Evolutionary conservation across 2,888 invertebrate species (phyloP).

Genomic region (Digitonthophagus gazella): DNA sequence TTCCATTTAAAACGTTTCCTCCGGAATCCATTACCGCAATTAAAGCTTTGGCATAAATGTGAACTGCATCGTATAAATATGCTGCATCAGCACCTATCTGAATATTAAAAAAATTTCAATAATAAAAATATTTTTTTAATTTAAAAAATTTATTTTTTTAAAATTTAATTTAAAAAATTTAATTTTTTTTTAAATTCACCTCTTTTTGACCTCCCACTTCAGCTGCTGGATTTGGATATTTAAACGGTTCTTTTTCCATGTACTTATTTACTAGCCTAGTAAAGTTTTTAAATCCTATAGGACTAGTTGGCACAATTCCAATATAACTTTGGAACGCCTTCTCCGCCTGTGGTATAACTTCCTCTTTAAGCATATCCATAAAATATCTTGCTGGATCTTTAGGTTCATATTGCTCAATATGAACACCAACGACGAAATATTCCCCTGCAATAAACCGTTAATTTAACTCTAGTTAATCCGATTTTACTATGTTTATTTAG

Average conservation of each 20-base stretch:
- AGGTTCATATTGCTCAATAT: conserved; percentile 82
- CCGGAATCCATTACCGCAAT: conserved; percentile 66
- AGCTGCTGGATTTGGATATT: conserved; percentile 77
- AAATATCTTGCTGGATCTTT: conserved; percentile 77
- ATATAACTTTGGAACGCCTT: conserved; percentile 79
- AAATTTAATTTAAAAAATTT: not conserved
- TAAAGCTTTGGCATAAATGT: conserved; percentile 84
- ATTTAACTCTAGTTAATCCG: not conserved
- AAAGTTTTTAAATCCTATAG: conserved; percentile 72
- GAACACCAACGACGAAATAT: conserved; percentile 90
- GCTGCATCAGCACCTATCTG: conserved; percentile 87
- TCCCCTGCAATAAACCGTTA: conserved; percentile 62
- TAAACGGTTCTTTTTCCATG: conserved; percentile 83
- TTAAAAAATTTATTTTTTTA: not conserved
- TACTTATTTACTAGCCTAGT: conserved; percentile 76
- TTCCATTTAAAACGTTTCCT: conserved; percentile 73
- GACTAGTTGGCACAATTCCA: conserved; percentile 76
- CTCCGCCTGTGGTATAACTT: conserved; percentile 59
- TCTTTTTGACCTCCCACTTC: conserved; percentile 71
- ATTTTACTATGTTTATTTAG: no score
- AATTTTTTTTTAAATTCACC: conserved; percentile 35
- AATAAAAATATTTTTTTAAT: not conserved
- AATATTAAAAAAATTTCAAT: not conserved
- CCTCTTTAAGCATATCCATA: conserved; percentile 69
- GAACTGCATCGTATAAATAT: conserved; percentile 91